These are phyloP conservation scores for Colletes collaris DNA, from an alignment of 2,888 invertebrate genomes.

Conservation along the genomic window DNA sequence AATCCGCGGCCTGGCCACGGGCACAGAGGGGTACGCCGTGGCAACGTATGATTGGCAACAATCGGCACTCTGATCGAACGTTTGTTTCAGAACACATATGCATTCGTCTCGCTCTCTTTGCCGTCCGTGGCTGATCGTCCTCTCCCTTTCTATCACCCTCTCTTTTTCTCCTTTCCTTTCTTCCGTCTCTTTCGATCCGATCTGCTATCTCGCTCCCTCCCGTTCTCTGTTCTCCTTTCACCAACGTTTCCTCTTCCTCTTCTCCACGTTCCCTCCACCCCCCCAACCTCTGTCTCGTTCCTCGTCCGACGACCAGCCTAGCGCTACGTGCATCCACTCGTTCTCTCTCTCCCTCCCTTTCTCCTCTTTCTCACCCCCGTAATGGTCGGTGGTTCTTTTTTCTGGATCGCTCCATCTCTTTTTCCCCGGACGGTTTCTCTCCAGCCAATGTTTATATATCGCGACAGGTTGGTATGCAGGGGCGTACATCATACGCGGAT, in stretches of 20 bases:
- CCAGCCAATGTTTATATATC: slow-evolving; percentile 65
- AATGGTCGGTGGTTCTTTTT: slow-evolving; percentile 26
- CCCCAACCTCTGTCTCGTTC: slow-evolving; percentile 16
- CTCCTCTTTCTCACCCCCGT: slow-evolving; percentile 27
- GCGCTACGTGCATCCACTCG: slow-evolving; percentile 57
- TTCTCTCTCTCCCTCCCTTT: slow-evolving; percentile 42
- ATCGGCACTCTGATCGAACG: slow-evolving; percentile 82
- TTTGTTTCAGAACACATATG: slow-evolving; percentile 81
- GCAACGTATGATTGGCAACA: slow-evolving; percentile 83
- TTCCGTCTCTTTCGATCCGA: slow-evolving; percentile 39
- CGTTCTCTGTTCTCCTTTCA: background rate
- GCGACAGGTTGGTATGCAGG: slow-evolving; percentile 64
- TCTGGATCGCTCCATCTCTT: slow-evolving; percentile 30
- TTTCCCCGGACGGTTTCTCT: slow-evolving; percentile 40
- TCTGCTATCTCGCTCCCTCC: background rate
- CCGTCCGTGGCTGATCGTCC: slow-evolving; percentile 46
- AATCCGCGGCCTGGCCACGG: slow-evolving; percentile 76
- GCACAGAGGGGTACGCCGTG: slow-evolving; percentile 76
- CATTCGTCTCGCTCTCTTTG: slow-evolving; percentile 65
- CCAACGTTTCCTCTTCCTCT: slow-evolving; percentile 24
- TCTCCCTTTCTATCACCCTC: slow-evolving; percentile 54
- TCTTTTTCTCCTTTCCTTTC: slow-evolving; percentile 44
- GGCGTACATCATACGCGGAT: slow-evolving; percentile 52
- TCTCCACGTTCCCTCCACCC: slow-evolving; percentile 13
- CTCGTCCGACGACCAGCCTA: slow-evolving; percentile 39